phyloP scores from a whole-genome alignment of 92 coral and sea anemone species.

The Paramuricea clavata region DNA sequence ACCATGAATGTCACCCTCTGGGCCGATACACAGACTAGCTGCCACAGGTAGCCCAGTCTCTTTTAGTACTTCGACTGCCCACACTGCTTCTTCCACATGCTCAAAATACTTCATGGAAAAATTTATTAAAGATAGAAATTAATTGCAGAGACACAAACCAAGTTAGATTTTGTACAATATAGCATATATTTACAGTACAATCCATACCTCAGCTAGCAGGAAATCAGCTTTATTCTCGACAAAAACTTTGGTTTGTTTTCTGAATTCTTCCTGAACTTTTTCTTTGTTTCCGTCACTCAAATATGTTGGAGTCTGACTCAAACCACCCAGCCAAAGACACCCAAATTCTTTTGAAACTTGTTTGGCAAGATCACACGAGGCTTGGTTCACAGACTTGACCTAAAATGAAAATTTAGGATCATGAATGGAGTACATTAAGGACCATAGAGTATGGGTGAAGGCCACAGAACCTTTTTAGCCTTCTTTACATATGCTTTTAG shows the following conservation, averaged over 20 bases:
- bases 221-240: slow-evolving; percentile 92
- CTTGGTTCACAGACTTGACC: slow-evolving; percentile 83
- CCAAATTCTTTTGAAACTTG: slow-evolving; percentile 91
- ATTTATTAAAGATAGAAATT: neutral
- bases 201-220: slow-evolving; percentile 90
- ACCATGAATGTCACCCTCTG: slow-evolving; percentile 96
- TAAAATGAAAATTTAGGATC: neutral
- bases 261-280: slow-evolving; percentile 84
- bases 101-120: slow-evolving; percentile 83
- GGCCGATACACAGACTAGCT: slow-evolving; percentile 91
- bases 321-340: slow-evolving; percentile 92
- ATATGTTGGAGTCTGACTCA: slow-evolving; percentile 94
- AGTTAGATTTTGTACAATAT: no score
- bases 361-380: slow-evolving; percentile 93
- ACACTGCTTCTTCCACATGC: slow-evolving; percentile 99
- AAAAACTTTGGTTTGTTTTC: slow-evolving; percentile 86
- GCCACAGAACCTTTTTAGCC: no score
- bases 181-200: neutral
- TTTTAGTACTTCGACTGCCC: slow-evolving; percentile 97
- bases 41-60: slow-evolving; percentile 94
- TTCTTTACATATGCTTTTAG: no score
- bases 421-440: no score
- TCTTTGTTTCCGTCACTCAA: slow-evolving; percentile 90
- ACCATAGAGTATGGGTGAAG: no score
- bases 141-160: neutral